Percentiles rank a stretch among this genome's conserved stretches.
These are phyloP conservation scores for Aplysia californica DNA, from an alignment of 1,140 invertebrate genomes.

Conservation along the genomic window DNA sequence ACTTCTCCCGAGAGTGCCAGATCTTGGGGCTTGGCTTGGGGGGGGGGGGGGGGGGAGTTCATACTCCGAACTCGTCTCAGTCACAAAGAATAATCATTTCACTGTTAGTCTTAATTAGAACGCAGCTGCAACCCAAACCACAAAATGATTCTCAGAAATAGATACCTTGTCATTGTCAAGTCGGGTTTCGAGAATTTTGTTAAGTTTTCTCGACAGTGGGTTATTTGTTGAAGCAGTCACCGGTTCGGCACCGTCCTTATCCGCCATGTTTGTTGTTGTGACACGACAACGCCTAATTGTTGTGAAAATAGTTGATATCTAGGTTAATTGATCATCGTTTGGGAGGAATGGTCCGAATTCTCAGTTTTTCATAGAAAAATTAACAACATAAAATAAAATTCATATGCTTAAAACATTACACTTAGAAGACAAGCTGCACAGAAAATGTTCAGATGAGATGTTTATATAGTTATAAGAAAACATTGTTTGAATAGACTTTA, in stretches of 20 bases:
- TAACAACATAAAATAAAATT: background rate
- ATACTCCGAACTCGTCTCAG: no score
- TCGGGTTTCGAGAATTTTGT: conserved; percentile 24
- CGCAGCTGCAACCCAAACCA: background rate
- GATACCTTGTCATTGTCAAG: conserved; percentile 26
- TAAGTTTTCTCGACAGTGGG: conserved; percentile 20
- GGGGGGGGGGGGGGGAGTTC: no score
- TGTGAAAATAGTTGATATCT: background rate
- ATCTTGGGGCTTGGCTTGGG: no score
- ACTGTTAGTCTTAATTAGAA: background rate
- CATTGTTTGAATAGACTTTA: no score
- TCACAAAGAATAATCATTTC: no score
- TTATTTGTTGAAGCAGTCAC: background rate
- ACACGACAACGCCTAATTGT: background rate
- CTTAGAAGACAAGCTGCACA: background rate
- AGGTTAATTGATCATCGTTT: background rate
- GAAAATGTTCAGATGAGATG: background rate
- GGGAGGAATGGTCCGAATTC: background rate
- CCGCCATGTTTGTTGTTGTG: conserved; percentile 23
- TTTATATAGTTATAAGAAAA: no score
- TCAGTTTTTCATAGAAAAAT: background rate
- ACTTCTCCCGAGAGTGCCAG: background rate
- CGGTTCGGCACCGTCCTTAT: background rate
- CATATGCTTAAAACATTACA: background rate
- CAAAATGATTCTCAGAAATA: background rate